phyloP scores from a whole-genome alignment of 2,888 invertebrate species.

The Eucriotettix oculatus region DNA sequence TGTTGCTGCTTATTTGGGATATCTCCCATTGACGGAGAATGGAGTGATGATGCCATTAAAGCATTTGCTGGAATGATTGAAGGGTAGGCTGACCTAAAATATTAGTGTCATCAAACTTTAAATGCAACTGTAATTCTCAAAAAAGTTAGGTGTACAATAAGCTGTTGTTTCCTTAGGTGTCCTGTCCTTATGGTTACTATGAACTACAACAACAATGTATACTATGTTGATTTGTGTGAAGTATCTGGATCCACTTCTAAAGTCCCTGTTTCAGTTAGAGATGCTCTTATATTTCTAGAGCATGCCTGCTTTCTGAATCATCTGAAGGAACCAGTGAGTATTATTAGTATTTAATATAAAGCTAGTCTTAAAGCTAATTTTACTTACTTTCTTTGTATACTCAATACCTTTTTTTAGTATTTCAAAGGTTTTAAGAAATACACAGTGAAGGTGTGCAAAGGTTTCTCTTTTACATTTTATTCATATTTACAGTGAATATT shows the following conservation, averaged over 20 bases:
- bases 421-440: no score
- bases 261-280: slow-evolving; percentile 25
- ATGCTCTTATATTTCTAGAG: slow-evolving; percentile 28
- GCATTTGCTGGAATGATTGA: slow-evolving; percentile 41
- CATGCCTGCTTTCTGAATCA: slow-evolving; percentile 20
- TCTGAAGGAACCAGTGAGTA: background rate
- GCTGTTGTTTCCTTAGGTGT: background rate
- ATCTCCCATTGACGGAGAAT: slow-evolving; percentile 29
- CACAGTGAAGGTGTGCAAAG: no score
- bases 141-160: no score
- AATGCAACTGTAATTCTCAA: no score
- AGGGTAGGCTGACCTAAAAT: slow-evolving; percentile 29
- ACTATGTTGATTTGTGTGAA: slow-evolving; percentile 13
- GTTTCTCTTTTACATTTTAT: no score
- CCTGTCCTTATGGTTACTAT: slow-evolving; percentile 8
- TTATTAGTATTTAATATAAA: background rate
- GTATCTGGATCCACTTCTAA: slow-evolving; percentile 17
- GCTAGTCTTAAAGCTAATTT: no score
- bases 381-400: no score
- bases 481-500: no score
- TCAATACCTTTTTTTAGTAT: no score
- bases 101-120: no score
- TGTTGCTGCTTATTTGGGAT: slow-evolving; percentile 41
- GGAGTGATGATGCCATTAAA: slow-evolving; percentile 36
- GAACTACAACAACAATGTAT: slow-evolving; percentile 4